These are phyloP conservation scores for Diabrotica undecimpunctata DNA, from an alignment of 1,140 invertebrate genomes.

Conservation along the genomic window DNA sequence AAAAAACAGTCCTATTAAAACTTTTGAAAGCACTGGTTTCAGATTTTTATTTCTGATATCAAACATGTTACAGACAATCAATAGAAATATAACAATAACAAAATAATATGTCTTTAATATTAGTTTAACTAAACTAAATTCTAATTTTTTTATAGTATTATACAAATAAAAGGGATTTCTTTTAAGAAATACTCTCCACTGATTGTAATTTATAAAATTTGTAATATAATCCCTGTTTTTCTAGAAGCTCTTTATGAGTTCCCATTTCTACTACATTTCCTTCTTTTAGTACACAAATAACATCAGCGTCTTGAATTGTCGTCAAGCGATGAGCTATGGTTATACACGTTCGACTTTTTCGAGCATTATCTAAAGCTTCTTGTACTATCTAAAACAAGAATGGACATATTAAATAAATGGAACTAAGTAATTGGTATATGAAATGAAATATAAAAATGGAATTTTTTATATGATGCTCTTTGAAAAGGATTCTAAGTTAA, in stretches of 20 bases:
- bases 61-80: no score
- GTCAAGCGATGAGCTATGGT: constrained; percentile 77
- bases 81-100: background rate
- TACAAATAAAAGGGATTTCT: background rate
- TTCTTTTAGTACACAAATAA: constrained; percentile 76
- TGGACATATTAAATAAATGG: no score
- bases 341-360: constrained; percentile 68
- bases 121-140: background rate
- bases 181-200: background rate
- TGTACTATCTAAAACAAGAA: constrained; percentile 59
- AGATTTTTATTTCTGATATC: no score
- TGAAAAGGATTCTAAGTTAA: no score
- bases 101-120: background rate
- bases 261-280: constrained; percentile 77
- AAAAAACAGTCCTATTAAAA: no score
- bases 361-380: constrained; percentile 66
- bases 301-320: constrained; percentile 75
- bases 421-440: no score
- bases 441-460: no score
- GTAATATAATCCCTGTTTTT: constrained; percentile 73
- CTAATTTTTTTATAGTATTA: background rate
- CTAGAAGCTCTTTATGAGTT: constrained; percentile 75
- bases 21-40: no score
- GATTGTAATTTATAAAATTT: constrained; percentile 55
- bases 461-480: no score